Percentiles rank a stretch among this genome's conserved stretches.
These are phyloP conservation scores for Epinephelus awoara DNA, from an alignment of 2,797 vertebrate genomes.

Conservation along the genomic window DNA sequence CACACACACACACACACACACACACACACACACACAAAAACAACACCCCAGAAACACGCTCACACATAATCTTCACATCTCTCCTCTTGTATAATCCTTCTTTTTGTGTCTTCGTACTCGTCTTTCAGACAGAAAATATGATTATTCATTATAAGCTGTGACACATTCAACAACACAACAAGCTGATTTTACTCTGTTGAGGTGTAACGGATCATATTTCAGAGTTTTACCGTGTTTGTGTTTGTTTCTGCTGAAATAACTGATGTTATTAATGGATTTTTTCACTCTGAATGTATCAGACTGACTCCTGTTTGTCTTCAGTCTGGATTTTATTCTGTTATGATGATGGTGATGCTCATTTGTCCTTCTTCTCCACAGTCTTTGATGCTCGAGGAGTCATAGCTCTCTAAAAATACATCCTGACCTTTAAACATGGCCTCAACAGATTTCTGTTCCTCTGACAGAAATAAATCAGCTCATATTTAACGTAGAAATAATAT, in stretches of 20 bases:
- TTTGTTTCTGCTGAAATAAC: not conserved
- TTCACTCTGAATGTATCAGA: too few species aligned
- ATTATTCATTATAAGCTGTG: not conserved
- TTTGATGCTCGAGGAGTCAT: slow-evolving; percentile 3
- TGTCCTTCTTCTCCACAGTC: slow-evolving; percentile 1
- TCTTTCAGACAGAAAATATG: not conserved
- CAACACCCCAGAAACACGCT: not conserved
- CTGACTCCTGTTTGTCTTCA: not conserved
- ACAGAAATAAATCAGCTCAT: slow-evolving; percentile 14
- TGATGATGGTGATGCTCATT: not conserved
- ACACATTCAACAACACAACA: not conserved
- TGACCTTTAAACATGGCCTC: slow-evolving; percentile 49
- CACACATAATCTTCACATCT: not conserved
- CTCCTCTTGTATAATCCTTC: not conserved
- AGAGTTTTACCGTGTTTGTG: not conserved
- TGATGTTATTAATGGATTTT: too few species aligned
- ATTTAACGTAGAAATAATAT: not conserved
- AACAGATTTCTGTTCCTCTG: slow-evolving; percentile 17
- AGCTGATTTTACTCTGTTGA: not conserved
- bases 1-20: slow-evolving; percentile 10
- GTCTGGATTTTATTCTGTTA: not conserved
- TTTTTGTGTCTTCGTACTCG: not conserved
- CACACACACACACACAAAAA: slow-evolving; percentile 26
- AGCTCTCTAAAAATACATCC: slow-evolving; percentile 43
- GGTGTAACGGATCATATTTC: not conserved